Evolutionary conservation across 1,140 invertebrate genomes (phyloP).

Genomic region (Zelostemma sp.): DNA sequence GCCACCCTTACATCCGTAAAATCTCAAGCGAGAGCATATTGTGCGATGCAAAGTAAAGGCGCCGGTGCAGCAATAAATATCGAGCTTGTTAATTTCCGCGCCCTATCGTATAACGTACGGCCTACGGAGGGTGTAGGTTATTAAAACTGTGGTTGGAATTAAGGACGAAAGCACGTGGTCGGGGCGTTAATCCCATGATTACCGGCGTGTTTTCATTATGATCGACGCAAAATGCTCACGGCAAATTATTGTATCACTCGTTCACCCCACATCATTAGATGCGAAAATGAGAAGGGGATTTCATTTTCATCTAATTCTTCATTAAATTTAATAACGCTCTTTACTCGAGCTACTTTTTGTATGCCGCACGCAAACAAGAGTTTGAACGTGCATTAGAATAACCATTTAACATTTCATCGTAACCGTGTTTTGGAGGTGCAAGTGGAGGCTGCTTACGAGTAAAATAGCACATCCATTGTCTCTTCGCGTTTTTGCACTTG

Average conservation of each 20-base stretch:
- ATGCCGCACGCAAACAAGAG: too few species aligned
- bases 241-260: slow-evolving; percentile 1
- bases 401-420: slow-evolving; percentile 4
- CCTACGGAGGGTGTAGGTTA: slow-evolving; percentile 39
- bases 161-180: slow-evolving; percentile 28
- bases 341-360: too few species aligned
- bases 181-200: slow-evolving; percentile 54
- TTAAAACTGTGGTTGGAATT: slow-evolving; percentile 50
- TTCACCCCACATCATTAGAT: not conserved
- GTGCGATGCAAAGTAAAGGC: slow-evolving; percentile 10
- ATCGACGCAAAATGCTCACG: not conserved
- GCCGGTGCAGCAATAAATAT: slow-evolving; percentile 32
- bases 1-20: slow-evolving; percentile 15
- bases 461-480: slow-evolving; percentile 12
- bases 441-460: not conserved
- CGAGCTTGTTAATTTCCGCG: slow-evolving; percentile 15
- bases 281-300: not conserved
- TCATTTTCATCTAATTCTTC: not conserved
- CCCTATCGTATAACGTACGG: slow-evolving; percentile 1
- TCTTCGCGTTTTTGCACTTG: slow-evolving; percentile 8
- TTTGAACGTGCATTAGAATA: too few species aligned
- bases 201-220: slow-evolving; percentile 32
- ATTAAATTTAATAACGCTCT: not conserved
- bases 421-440: not conserved
- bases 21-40: slow-evolving; percentile 20